Evolutionary conservation across 2,888 invertebrate genomes (phyloP).

Genomic region (Xylota sylvarum): DNA sequence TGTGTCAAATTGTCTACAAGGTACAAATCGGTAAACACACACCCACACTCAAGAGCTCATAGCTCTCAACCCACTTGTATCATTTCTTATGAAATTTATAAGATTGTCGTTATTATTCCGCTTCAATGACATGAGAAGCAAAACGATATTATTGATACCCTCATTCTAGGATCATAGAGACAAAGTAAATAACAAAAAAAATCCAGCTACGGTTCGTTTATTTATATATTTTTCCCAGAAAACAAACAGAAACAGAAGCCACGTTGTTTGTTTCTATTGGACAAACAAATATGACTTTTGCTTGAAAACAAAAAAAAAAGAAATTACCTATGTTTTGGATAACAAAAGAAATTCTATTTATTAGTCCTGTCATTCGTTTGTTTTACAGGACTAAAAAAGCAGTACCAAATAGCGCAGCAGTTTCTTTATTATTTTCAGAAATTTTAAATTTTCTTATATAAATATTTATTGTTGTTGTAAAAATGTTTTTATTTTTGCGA

Average conservation of each 20-base stretch:
- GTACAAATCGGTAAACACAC: neutral
- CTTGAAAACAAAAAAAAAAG: neutral
- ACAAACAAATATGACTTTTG: neutral
- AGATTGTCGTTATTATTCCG: neutral
- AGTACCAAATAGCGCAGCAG: too few relatives aligned
- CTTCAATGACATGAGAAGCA: neutral
- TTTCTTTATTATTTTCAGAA: too few relatives aligned
- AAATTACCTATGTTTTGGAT: neutral
- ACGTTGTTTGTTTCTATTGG: neutral
- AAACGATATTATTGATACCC: neutral
- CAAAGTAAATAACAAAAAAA: slow-evolving; percentile 1
- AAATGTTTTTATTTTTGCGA: neutral
- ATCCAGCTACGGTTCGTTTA: neutral
- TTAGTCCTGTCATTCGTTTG: too few relatives aligned
- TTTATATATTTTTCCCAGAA: neutral
- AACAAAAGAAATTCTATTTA: neutral
- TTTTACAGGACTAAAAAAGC: too few relatives aligned
- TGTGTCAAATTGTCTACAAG: neutral
- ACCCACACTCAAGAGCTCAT: neutral
- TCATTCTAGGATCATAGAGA: neutral
- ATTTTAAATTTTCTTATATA: neutral
- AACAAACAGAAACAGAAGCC: slow-evolving; percentile 1
- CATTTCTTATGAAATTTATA: slow-evolving; percentile 8
- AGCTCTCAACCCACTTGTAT: neutral
- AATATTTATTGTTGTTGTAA: neutral